Conservation (phyloP, 2,113 vertebrate species). For the Tupaia tana region DNA sequence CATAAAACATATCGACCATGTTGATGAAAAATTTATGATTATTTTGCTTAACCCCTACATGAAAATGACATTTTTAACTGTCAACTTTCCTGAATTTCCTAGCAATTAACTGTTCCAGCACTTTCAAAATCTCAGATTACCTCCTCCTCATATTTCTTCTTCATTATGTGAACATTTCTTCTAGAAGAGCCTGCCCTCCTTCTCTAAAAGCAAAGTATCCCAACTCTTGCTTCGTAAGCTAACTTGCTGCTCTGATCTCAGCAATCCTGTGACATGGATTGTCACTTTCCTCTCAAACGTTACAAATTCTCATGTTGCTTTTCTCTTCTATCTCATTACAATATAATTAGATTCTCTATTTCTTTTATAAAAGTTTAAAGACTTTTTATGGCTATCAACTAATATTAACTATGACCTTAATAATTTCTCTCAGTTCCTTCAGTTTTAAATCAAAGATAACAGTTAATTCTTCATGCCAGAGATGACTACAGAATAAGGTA, state of each 20-base stretch:
- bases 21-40: not conserved
- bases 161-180: not conserved
- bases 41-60: not conserved
- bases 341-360: not conserved
- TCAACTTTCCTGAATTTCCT: not conserved
- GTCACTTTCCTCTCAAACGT: not conserved
- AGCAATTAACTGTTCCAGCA: not conserved
- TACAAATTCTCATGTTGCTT: not conserved
- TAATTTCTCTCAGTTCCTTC: not conserved
- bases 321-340: not conserved
- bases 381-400: not conserved
- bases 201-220: not conserved
- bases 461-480: not conserved
- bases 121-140: not conserved
- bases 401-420: not conserved
- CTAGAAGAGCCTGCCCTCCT: not conserved
- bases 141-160: not conserved
- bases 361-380: not conserved
- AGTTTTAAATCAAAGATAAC: slow-evolving; percentile 11
- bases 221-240: not conserved
- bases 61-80: not conserved
- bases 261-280: not conserved
- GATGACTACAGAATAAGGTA: not conserved
- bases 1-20: not conserved
- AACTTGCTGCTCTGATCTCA: not conserved